A percentile compares a stretch with the other conserved stretches of the same genome.
phyloP scores from a whole-genome alignment of 1,140 invertebrate species.

The Pemphigus obesinymphae region DNA sequence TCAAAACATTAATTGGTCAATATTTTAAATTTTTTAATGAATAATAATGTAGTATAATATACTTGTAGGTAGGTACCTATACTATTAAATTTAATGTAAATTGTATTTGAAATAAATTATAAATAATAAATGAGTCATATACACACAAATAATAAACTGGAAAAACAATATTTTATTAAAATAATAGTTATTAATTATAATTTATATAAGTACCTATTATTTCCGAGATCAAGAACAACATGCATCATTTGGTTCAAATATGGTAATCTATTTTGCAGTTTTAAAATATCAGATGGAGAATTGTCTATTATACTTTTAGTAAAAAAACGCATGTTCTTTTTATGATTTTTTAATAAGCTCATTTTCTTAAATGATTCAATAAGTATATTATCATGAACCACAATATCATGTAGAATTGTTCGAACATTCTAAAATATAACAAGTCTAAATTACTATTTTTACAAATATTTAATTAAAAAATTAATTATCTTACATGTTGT shows the following conservation, averaged over 20 bases:
- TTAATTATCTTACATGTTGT: not conserved
- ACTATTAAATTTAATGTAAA: too few relatives aligned
- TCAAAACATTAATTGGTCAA: too few relatives aligned
- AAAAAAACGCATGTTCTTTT: not conserved
- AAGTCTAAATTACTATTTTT: not conserved
- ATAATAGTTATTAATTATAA: not conserved
- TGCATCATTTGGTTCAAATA: slow-evolving; percentile 28
- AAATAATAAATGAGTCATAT: not conserved
- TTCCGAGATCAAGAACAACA: slow-evolving; percentile 22
- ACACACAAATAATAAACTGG: not conserved
- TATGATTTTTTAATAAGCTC: not conserved
- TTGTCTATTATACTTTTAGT: not conserved
- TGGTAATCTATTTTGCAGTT: slow-evolving; percentile 37
- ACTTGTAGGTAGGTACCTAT: too few relatives aligned
- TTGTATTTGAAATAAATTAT: too few relatives aligned
- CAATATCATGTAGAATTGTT: slow-evolving; percentile 9
- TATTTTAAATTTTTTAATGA: too few relatives aligned
- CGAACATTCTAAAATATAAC: not conserved
- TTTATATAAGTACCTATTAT: not conserved
- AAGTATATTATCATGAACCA: not conserved
- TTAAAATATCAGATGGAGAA: slow-evolving; percentile 25
- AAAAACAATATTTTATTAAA: not conserved
- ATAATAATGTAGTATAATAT: too few relatives aligned
- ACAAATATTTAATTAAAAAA: not conserved
- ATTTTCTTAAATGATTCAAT: slow-evolving; percentile 30